Evolutionary conservation across 2,113 vertebrate species (phyloP).

Genomic region (Petrocephalus microphthalmus): DNA sequence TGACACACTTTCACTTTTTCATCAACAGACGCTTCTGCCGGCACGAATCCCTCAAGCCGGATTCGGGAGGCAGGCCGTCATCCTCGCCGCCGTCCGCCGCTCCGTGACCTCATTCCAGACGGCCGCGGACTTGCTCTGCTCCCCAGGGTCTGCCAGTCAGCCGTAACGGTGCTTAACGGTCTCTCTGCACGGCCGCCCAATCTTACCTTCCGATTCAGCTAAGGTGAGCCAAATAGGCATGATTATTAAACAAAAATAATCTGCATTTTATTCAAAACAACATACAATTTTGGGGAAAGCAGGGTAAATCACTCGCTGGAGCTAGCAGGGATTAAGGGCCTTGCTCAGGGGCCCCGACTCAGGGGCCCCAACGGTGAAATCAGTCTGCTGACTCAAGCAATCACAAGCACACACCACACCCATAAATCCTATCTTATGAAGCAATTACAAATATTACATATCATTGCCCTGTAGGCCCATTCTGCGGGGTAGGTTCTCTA

Average conservation of each 20-base stretch:
- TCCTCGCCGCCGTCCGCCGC: constrained; percentile 26
- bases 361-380: neutral
- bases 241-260: neutral
- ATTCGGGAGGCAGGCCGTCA: constrained; percentile 28
- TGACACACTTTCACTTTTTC: constrained; percentile 33
- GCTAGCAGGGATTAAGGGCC: neutral
- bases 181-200: neutral
- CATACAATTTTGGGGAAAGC: neutral
- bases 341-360: neutral
- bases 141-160: neutral
- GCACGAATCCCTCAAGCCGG: constrained; percentile 6
- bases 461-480: too few relatives aligned
- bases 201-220: neutral
- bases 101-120: neutral
- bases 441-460: neutral
- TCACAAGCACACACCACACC: neutral
- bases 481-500: neutral
- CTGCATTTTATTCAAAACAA: neutral
- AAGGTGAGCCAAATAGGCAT: neutral
- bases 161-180: neutral
- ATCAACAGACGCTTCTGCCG: constrained; percentile 38
- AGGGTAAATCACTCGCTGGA: neutral
- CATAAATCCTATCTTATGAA: neutral
- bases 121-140: constrained; percentile 27
- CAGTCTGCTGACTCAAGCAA: neutral